These are phyloP conservation scores for Villa cingulata DNA, from an alignment of 2,888 invertebrate genomes.

Conservation along the genomic window DNA sequence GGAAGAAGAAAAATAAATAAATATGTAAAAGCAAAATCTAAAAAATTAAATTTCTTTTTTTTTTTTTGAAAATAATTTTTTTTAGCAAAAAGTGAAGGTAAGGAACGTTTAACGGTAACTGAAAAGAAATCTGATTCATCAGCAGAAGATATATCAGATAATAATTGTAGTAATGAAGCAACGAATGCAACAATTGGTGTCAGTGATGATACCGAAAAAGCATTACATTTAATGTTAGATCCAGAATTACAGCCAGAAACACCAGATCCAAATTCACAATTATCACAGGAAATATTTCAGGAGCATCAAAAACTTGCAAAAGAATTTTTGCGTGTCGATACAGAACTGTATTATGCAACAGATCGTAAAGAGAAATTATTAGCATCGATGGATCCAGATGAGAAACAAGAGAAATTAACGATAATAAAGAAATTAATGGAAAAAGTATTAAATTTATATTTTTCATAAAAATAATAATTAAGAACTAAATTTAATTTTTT, in stretches of 20 bases:
- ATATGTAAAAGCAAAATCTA: too few relatives aligned
- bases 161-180: not conserved
- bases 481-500: not conserved
- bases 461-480: not conserved
- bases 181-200: conserved; percentile 11
- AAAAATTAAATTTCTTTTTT: not conserved
- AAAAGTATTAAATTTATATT: conserved; percentile 15
- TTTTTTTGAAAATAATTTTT: too few relatives aligned
- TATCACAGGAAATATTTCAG: conserved; percentile 74
- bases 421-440: conserved; percentile 31
- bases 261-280: conserved; percentile 60
- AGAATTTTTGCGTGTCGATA: conserved; percentile 79
- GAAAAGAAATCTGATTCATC: conserved; percentile 22
- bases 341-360: conserved; percentile 67
- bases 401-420: conserved; percentile 29
- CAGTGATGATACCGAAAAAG: conserved; percentile 31
- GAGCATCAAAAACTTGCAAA: conserved; percentile 79
- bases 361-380: conserved; percentile 66
- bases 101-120: conserved; percentile 31
- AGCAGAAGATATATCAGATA: not conserved
- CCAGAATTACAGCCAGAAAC: conserved; percentile 70
- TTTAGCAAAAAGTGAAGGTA: conserved; percentile 35
- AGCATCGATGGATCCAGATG: conserved; percentile 31
- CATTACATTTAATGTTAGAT: conserved; percentile 61
- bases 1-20: too few relatives aligned